phyloP scores from a whole-genome alignment of 1,140 invertebrate genomes.

The Rhagoletis pomonella region DNA sequence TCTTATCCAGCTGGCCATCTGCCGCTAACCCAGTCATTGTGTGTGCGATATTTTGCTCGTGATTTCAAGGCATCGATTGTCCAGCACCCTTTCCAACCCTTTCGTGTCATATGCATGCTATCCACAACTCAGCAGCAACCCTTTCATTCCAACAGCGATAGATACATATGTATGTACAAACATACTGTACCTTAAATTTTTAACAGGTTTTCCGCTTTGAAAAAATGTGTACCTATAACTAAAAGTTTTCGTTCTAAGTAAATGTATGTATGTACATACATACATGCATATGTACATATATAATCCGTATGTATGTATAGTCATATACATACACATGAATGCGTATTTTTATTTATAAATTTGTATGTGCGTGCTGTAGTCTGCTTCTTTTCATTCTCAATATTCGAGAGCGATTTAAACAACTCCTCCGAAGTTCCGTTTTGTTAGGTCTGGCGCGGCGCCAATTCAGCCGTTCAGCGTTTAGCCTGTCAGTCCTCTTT shows the following conservation, averaged over 20 bases:
- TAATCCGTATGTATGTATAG: too few species aligned
- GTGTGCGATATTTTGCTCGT: slow-evolving; percentile 22
- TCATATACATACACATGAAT: neutral
- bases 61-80: slow-evolving; percentile 2
- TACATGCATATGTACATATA: neutral
- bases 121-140: neutral
- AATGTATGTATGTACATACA: neutral
- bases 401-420: slow-evolving; percentile 26
- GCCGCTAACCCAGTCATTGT: slow-evolving; percentile 46
- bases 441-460: slow-evolving; percentile 1
- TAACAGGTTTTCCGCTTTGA: slow-evolving; percentile 22
- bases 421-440: neutral
- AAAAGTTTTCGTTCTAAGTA: too few species aligned
- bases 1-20: slow-evolving; percentile 48
- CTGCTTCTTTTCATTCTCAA: slow-evolving; percentile 31
- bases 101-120: neutral
- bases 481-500: neutral
- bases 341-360: neutral
- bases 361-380: neutral
- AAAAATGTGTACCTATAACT: neutral
- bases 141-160: neutral
- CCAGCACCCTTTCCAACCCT: slow-evolving; percentile 34
- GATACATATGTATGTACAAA: neutral
- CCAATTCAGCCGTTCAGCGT: too few species aligned
- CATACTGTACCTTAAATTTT: neutral